These are phyloP conservation scores for Sisor rabdophorus DNA, from an alignment of 2,113 vertebrate genomes.

Conservation along the genomic window DNA sequence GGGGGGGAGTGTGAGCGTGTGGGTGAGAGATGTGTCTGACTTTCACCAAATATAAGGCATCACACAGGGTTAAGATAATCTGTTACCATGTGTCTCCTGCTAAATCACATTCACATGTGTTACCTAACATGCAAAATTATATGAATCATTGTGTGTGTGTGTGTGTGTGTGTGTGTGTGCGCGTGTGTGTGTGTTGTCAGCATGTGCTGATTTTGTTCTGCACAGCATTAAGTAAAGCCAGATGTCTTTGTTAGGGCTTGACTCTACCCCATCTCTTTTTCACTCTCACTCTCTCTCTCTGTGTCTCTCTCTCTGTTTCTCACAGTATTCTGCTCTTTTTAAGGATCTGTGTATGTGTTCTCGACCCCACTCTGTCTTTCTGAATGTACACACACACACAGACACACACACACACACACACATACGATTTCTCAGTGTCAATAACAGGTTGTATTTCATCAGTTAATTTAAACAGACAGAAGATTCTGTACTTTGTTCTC, in stretches of 20 bases:
- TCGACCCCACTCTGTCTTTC: slow-evolving; percentile 11
- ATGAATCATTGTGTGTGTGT: slow-evolving; percentile 18
- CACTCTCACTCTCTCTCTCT: slow-evolving; percentile 23
- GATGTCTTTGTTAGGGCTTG: slow-evolving; percentile 46
- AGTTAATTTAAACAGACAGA: slow-evolving; percentile 17
- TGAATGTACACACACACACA: slow-evolving; percentile 28
- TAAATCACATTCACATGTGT: slow-evolving; percentile 26
- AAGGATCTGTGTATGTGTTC: slow-evolving; percentile 29
- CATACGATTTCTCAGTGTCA: slow-evolving; percentile 39
- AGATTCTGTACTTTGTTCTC: slow-evolving; percentile 12
- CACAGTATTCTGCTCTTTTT: slow-evolving; percentile 36
- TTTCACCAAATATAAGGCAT: slow-evolving; percentile 2
- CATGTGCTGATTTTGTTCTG: slow-evolving; percentile 45
- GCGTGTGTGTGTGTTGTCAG: slow-evolving; percentile 31
- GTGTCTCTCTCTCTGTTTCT: slow-evolving; percentile 7
- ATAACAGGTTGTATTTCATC: slow-evolving; percentile 42
- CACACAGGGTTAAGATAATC: background rate
- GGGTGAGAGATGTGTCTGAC: background rate
- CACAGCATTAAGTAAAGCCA: slow-evolving; percentile 51
- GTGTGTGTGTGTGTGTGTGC: slow-evolving; percentile 17
- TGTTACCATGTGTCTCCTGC: slow-evolving; percentile 29
- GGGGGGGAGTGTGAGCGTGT: background rate
- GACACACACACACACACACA: slow-evolving; percentile 34
- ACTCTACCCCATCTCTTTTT: slow-evolving; percentile 19
- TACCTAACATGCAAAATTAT: slow-evolving; percentile 3